Evolutionary conservation across 2,113 vertebrate species (phyloP), one percentile per base, ranked within the genome.

Genomic region (Corapipo altera): DNA sequence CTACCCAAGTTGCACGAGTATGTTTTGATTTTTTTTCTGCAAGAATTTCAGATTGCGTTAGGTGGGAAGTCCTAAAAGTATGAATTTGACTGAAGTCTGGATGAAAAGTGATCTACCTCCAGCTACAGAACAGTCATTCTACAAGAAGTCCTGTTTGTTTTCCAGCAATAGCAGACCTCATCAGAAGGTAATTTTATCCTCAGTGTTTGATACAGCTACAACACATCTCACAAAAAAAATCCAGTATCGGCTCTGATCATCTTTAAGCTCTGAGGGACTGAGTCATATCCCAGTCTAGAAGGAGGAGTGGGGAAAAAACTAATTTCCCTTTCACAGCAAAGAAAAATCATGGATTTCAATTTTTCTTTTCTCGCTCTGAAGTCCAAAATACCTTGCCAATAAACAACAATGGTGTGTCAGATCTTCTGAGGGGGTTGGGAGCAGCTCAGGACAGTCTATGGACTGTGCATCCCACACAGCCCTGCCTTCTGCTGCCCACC

Each of bases 181-280:
- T 70, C 65, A 93, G 80, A 84, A 85, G 62, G 86, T 65, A 85
- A 85, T 95, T 94, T 95, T 92, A 91, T 72, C 62, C 46, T 66
- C 58, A 90, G 78, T n/a, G 9, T 90, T 88, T 84, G 90, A 71
- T 27, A 71, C 82, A 93, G 85, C 69, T 91, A 84, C 16, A 0
- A 75, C 76, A 33, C 64, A 59, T 46, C 75, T 95, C 90, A 73
- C 67, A 48, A 59, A 82, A 93, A 83, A 76, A 85, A 93, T 59
- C 32, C 55, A 74, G 16, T 23, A 57, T 72, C 3, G 1, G 37
- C 49, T 80, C 88, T 76, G 57, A 91, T 90, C 71, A 9, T 73
- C 75, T 84, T 58, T 62, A 76, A 88, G 92, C 57, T 66, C 51
- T 43, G 62, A 93, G 54, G 30, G 76, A 52, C 91, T 92, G 86